Evolutionary conservation across 2,888 invertebrate genomes (phyloP), one percentile per base, ranked within the genome.

Genomic region (Rhingia campestris): DNA sequence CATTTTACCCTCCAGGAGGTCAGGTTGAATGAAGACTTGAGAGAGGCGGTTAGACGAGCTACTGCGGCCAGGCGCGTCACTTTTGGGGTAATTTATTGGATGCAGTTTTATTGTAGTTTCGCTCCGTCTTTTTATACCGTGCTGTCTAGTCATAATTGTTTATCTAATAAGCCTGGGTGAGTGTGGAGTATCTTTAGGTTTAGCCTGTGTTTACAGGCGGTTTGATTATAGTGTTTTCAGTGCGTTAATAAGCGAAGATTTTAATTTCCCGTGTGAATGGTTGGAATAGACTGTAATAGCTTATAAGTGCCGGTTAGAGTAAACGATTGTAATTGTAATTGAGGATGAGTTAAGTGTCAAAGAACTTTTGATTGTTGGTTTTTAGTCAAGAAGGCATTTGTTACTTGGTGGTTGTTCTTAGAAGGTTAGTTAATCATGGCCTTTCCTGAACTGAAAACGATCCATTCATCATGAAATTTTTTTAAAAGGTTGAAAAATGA

Each of bases 31-130:
- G 32, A 30, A 14, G 10, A 30, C 10, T 4, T 7, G n/a, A 9
- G 37, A 22, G 53, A 43, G 43, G 41, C 76, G 22, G 22, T 22
- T 22, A 61, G 41, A 37, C 63, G 58, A 37, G 49, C 54, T 51
- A 56, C 54, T 69, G 59, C n/a, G n/a, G n/a, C 63, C n/a, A 56
- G 58, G 56, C 51, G 69, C 75, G 75, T 59, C 70, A 75, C 70
- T 66, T 76, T 81, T 59, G 30, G 81, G 53, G 51, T 81, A 76
- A 76, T 81, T 81, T 81, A 76, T 76, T 70, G 64, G 64, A 45
- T 59, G 12, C 66, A 66, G 39, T 72, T 56, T 72, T 72, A 70
- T 72, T 64, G 64, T 58, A 12, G 9, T 30, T 73, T 53, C 43
- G 49, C 37, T 41, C 35, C 30, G 32, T 32, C 32, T 12, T 43